These are phyloP conservation scores for Poicephalus gulielmi DNA, from an alignment of 2,113 vertebrate species.

Conservation along the genomic window DNA sequence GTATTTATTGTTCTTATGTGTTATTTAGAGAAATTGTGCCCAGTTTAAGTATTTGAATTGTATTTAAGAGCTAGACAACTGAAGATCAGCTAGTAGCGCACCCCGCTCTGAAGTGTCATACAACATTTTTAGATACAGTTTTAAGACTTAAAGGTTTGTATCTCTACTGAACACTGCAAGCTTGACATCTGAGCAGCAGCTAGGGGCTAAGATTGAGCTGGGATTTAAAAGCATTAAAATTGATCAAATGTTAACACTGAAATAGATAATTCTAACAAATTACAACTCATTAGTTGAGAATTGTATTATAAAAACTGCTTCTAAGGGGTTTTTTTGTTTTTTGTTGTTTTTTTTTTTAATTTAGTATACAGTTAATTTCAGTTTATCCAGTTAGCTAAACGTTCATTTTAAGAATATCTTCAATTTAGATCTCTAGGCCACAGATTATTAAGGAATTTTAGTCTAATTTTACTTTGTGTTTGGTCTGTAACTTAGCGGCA, in stretches of 20 bases:
- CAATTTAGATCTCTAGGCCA: background rate
- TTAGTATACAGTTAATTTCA: background rate
- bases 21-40: background rate
- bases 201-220: background rate
- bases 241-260: background rate
- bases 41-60: background rate
- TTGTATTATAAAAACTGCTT: background rate
- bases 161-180: background rate
- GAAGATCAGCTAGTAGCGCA: background rate
- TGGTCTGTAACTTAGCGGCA: background rate
- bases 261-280: background rate
- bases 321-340: background rate
- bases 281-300: background rate
- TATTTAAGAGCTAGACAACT: background rate
- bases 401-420: background rate
- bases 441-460: background rate
- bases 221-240: background rate
- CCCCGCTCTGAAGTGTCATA: background rate
- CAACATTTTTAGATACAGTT: background rate
- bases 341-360: background rate
- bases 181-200: background rate
- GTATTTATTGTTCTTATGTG: background rate
- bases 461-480: background rate
- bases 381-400: background rate
- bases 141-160: background rate